These are phyloP conservation scores for Lordiphosa andalusiaca DNA, from an alignment of 2,888 invertebrate species.

Conservation along the genomic window DNA sequence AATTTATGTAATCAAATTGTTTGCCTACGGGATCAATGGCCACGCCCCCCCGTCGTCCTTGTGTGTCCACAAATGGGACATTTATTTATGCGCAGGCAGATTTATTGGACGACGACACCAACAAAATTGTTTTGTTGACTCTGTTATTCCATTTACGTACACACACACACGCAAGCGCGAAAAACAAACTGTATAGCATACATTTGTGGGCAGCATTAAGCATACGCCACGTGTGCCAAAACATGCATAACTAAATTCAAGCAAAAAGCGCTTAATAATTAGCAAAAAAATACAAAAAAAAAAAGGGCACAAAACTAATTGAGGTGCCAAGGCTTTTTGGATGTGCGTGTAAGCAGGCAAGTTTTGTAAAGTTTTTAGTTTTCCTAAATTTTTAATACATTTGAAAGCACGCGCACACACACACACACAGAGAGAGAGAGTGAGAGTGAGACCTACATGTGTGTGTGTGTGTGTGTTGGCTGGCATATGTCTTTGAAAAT, in stretches of 20 bases:
- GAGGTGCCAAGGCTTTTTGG: background rate
- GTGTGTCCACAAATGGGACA: slow-evolving; percentile 6
- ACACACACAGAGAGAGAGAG: slow-evolving; percentile 5
- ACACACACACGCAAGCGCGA: background rate
- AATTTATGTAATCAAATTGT: slow-evolving; percentile 1
- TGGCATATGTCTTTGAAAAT: slow-evolving; percentile 42
- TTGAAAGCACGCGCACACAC: slow-evolving; percentile 16
- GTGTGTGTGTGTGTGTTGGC: slow-evolving; percentile 17
- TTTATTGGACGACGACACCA: slow-evolving; percentile 23
- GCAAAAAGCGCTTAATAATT: slow-evolving; percentile 60
- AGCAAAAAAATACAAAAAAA: slow-evolving; percentile 26
- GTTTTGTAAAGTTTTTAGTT: slow-evolving; percentile 33
- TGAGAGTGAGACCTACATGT: slow-evolving; percentile 7
- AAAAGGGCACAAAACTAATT: slow-evolving; percentile 7
- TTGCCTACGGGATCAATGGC: background rate
- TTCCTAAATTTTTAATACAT: slow-evolving; percentile 53
- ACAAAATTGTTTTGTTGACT: slow-evolving; percentile 5
- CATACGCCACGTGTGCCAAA: slow-evolving; percentile 29
- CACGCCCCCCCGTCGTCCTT: background rate
- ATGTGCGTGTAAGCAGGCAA: slow-evolving; percentile 17
- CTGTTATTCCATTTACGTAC: background rate
- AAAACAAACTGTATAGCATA: slow-evolving; percentile 9
- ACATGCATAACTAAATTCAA: slow-evolving; percentile 49
- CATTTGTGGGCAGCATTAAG: slow-evolving; percentile 22
- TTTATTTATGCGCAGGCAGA: slow-evolving; percentile 34